phyloP scores from a whole-genome alignment of 2,797 vertebrate species.

The Sciurus vulgaris region DNA sequence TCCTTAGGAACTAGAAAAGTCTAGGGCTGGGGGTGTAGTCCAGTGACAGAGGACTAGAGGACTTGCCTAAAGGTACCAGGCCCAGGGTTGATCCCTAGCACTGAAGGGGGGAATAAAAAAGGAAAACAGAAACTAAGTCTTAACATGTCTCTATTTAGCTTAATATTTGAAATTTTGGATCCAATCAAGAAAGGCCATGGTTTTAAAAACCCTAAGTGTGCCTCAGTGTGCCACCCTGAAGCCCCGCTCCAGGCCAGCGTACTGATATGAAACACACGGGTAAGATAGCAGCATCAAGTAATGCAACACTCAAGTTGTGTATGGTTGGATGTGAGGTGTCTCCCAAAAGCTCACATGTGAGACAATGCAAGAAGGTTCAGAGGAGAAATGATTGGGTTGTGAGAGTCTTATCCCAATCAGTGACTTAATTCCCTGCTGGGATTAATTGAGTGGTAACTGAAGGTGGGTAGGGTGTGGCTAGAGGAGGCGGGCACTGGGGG shows the following conservation, averaged over 20 bases:
- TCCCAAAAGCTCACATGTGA: too few species aligned
- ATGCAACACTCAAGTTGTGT: neutral
- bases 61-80: neutral
- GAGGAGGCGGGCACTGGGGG: too few species aligned
- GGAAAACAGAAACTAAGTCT: neutral
- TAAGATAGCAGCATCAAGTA: neutral
- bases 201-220: constrained; percentile 1
- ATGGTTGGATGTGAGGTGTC: too few species aligned
- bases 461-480: too few species aligned
- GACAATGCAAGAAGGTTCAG: too few species aligned
- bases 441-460: too few species aligned
- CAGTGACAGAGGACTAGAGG: neutral
- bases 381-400: too few species aligned
- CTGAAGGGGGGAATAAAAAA: neutral
- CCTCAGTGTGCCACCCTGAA: neutral
- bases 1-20: neutral
- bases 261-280: neutral
- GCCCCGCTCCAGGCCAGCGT: neutral
- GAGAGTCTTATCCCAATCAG: too few species aligned
- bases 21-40: neutral
- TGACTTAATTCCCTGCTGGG: too few species aligned
- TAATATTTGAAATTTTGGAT: constrained; percentile 40
- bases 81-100: neutral
- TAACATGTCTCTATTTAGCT: neutral
- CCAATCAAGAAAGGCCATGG: neutral